Percentiles rank a stretch among this genome's conserved stretches.
Evolutionary conservation across 2,888 invertebrate species (phyloP).

Genomic region (Calameuta filiformis): DNA sequence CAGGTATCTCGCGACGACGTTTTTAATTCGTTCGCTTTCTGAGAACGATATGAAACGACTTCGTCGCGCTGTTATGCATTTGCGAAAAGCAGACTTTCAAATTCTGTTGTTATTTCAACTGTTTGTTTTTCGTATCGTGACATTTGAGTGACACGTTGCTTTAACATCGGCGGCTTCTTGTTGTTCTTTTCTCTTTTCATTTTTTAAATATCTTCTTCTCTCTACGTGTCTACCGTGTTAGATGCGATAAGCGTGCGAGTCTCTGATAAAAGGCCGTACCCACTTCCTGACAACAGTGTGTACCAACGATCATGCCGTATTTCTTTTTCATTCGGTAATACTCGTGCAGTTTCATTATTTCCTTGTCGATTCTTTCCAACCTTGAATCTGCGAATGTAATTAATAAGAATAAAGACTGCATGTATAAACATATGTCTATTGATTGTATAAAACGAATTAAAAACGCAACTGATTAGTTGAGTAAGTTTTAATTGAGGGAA

Average conservation of each 20-base stretch:
- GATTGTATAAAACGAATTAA: no score
- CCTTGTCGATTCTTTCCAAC: background rate
- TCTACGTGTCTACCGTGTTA: background rate
- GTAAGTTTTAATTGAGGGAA: background rate
- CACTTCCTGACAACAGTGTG: background rate
- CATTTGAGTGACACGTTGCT: background rate
- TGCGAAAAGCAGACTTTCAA: background rate
- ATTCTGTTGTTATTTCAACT: no score
- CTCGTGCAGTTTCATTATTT: background rate
- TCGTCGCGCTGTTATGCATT: background rate
- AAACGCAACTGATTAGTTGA: background rate
- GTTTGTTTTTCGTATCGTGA: background rate
- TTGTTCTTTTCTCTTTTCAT: background rate
- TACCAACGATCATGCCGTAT: background rate
- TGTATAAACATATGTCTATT: background rate
- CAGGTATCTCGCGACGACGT: background rate
- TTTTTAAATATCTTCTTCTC: background rate
- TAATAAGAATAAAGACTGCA: background rate
- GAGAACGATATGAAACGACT: background rate
- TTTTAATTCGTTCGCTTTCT: background rate
- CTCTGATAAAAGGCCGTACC: background rate
- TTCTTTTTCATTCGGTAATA: background rate
- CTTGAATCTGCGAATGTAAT: background rate
- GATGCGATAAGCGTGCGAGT: background rate
- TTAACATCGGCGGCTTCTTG: background rate